Evolutionary conservation across 2,113 vertebrate species (phyloP).

Genomic region (Anguilla japonica): DNA sequence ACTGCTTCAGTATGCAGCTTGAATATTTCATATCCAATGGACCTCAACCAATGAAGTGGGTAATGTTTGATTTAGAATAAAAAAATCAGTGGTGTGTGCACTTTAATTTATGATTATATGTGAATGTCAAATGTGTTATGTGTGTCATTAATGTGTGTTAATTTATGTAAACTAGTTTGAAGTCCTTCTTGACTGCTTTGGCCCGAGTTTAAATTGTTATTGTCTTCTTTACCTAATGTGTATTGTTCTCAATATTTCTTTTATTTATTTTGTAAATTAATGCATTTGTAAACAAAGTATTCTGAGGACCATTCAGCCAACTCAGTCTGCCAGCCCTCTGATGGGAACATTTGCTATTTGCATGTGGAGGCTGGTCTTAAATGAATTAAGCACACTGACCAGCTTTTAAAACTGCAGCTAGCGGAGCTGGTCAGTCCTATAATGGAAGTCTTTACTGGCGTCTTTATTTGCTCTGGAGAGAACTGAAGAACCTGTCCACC

Average conservation of each 20-base stretch:
- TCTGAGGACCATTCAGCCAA: not conserved
- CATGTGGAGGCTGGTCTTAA: not conserved
- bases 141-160: no score
- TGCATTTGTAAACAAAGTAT: not conserved
- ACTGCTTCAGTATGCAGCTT: no score
- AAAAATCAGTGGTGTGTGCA: not conserved
- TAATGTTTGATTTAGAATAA: not conserved
- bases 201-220: not conserved
- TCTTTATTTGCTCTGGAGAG: not conserved
- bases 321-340: not conserved
- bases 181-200: not conserved
- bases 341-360: not conserved
- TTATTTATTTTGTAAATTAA: not conserved
- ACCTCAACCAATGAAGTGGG: not conserved
- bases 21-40: not conserved
- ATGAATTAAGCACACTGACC: not conserved
- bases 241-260: not conserved
- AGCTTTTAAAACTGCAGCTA: not conserved
- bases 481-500: not conserved
- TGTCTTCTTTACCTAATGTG: not conserved
- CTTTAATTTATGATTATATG: not conserved
- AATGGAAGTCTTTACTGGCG: not conserved
- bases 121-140: no score
- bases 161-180: no score
- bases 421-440: not conserved